Conservation (phyloP, 2,888 invertebrate species). For the Dioctria linearis region DNA sequence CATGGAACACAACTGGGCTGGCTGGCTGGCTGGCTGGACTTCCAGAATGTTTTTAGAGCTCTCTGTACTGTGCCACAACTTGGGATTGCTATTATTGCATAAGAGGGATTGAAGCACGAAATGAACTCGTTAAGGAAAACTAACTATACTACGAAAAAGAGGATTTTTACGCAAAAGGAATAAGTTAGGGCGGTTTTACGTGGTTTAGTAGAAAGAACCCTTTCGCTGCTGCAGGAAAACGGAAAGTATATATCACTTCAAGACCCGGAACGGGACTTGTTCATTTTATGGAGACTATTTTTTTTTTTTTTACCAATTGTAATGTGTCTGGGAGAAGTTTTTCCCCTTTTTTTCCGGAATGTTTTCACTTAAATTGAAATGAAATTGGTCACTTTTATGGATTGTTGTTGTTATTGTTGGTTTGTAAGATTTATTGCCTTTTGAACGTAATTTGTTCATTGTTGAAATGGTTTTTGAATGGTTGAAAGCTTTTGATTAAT, state of each 20-base stretch:
- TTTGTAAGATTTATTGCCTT: too few species aligned
- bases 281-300: neutral
- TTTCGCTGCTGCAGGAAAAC: neutral
- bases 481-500: too few species aligned
- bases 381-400: neutral
- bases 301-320: neutral
- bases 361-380: conserved; percentile 4
- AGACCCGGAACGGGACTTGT: neutral
- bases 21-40: neutral
- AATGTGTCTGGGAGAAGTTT: neutral
- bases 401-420: too few species aligned
- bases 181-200: neutral
- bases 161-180: conserved; percentile 1
- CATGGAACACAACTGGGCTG: neutral
- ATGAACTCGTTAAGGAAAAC: conserved; percentile 1
- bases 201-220: neutral
- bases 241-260: conserved; percentile 5
- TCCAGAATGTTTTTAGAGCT: neutral
- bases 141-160: neutral
- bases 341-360: too few species aligned
- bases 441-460: too few species aligned
- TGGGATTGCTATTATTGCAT: neutral
- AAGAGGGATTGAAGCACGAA: conserved; percentile 5
- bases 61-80: neutral
- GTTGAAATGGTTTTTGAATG: too few species aligned